phyloP scores from a whole-genome alignment of 2,797 vertebrate genomes.

The Phoebastria nigripes region DNA sequence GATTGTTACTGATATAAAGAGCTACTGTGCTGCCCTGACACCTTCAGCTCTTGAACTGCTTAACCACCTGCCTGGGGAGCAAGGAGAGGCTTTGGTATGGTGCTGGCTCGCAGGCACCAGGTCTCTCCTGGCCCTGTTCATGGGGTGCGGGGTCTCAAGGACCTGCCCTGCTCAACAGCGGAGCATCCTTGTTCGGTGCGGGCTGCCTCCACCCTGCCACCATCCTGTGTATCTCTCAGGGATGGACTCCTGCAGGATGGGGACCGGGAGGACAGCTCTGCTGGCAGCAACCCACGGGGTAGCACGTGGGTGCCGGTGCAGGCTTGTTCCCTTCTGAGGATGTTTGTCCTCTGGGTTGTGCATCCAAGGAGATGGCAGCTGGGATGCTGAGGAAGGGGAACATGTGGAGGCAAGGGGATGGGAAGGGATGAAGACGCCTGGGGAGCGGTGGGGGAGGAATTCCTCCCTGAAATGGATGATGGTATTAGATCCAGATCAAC shows the following conservation, averaged over 20 bases:
- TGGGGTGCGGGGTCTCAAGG: neutral
- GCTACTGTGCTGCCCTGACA: neutral
- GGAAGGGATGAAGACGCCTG: neutral
- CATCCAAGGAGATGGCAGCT: neutral
- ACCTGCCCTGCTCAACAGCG: neutral
- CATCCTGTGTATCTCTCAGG: neutral
- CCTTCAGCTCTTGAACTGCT: neutral
- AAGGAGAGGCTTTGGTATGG: rapidly evolving
- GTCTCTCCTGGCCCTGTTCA: too few relatives aligned
- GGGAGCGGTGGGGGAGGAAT: neutral
- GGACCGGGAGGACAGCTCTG: neutral
- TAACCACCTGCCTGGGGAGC: neutral
- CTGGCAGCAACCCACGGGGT: neutral
- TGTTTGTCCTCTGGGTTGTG: neutral
- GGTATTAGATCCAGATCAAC: conserved; percentile 33
- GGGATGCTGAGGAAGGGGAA: neutral
- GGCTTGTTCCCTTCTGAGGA: neutral
- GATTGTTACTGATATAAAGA: neutral
- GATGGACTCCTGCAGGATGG: rapidly evolving
- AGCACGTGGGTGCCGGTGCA: rapidly evolving
- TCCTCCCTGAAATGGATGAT: neutral
- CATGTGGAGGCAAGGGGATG: neutral
- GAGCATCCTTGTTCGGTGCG: rapidly evolving
- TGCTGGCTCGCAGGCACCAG: rapidly evolving
- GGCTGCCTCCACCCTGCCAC: neutral